phyloP scores from a whole-genome alignment of 2,113 vertebrate genomes.

The Boulengeromyrus knoepffleri region DNA sequence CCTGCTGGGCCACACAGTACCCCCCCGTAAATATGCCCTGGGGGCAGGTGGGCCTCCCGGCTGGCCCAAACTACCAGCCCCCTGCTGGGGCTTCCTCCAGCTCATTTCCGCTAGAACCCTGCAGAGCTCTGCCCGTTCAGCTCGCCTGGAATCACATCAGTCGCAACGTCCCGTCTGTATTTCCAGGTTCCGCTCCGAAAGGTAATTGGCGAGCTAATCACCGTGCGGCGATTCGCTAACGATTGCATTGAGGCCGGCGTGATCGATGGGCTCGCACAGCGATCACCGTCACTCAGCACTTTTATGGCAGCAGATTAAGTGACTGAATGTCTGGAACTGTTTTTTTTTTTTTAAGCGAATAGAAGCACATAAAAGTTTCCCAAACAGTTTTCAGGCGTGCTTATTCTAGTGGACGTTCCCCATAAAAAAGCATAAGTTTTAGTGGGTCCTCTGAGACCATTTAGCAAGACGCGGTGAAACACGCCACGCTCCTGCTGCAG shows the following conservation, averaged over 20 bases:
- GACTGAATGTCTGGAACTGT: constrained; percentile 10
- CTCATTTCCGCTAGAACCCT: not conserved
- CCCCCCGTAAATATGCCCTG: not conserved
- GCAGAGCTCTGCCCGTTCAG: not conserved
- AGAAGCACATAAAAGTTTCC: constrained; percentile 34
- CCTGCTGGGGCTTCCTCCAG: not conserved
- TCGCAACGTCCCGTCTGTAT: not conserved
- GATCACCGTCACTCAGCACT: not conserved
- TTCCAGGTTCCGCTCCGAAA: not conserved
- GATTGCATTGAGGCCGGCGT: not conserved
- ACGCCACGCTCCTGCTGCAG: constrained; percentile 35
- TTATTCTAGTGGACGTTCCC: constrained; percentile 32
- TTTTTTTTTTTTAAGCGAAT: constrained; percentile 30
- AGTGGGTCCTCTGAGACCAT: constrained; percentile 45
- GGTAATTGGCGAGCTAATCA: not conserved
- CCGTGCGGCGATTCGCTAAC: not conserved
- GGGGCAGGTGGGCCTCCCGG: not conserved
- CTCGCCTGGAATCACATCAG: not conserved
- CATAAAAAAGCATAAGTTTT: constrained; percentile 47
- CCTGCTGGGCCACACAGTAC: not conserved
- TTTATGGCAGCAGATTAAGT: constrained; percentile 6
- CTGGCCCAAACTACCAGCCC: not conserved
- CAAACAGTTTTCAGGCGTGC: constrained; percentile 24
- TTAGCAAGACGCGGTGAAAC: constrained; percentile 40
- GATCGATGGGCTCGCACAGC: not conserved